Evolutionary conservation across 2,888 invertebrate species (phyloP).

Genomic region (Rhagonycha fulva): DNA sequence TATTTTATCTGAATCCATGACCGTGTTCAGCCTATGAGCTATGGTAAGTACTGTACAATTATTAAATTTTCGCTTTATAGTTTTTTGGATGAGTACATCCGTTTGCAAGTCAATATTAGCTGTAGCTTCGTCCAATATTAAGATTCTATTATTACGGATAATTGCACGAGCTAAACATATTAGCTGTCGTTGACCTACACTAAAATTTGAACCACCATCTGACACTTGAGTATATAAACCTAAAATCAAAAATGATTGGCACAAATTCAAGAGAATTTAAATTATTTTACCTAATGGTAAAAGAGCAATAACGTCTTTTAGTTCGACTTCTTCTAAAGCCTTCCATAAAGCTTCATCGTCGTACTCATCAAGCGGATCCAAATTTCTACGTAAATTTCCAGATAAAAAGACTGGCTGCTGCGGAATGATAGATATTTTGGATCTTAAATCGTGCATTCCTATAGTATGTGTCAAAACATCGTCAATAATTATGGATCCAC

Average conservation of each 20-base stretch:
- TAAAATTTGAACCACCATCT: conserved; percentile 63
- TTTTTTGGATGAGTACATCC: conserved; percentile 74
- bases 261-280: background rate
- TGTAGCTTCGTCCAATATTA: conserved; percentile 70
- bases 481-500: conserved; percentile 66
- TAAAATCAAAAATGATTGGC: background rate
- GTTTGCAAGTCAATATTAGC: conserved; percentile 81
- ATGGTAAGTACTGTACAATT: conserved; percentile 81
- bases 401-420: conserved; percentile 75
- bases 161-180: conserved; percentile 68
- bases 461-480: conserved; percentile 60
- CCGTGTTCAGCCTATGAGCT: conserved; percentile 81
- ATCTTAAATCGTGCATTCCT: conserved; percentile 57
- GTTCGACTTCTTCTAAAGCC: conserved; percentile 80
- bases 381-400: conserved; percentile 84
- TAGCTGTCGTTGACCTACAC: conserved; percentile 63
- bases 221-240: conserved; percentile 71
- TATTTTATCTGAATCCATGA: conserved; percentile 83
- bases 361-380: conserved; percentile 87
- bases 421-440: conserved; percentile 62
- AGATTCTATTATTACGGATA: conserved; percentile 49
- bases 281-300: background rate
- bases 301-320: conserved; percentile 70
- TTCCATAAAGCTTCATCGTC: conserved; percentile 80
- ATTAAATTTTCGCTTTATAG: conserved; percentile 73